These are phyloP conservation scores for Amphibalanus amphitrite DNA, from an alignment of 1,140 invertebrate genomes.

Conservation along the genomic window DNA sequence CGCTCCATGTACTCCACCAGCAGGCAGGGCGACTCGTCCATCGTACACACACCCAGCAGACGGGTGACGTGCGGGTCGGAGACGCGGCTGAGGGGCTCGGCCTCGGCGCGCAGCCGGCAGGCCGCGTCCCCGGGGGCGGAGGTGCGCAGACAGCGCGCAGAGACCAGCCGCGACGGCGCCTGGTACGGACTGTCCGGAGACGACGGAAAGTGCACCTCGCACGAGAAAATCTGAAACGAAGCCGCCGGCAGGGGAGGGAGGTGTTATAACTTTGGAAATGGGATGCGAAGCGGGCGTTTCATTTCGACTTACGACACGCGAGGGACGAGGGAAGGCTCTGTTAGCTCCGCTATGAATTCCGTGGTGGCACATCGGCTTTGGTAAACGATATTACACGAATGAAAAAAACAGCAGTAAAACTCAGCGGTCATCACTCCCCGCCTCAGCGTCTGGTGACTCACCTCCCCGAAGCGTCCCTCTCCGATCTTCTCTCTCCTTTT, in stretches of 20 bases:
- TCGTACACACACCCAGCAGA: conserved; percentile 62
- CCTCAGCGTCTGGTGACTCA: conserved; percentile 19
- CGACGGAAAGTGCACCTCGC: neutral
- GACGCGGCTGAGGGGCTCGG: conserved; percentile 1
- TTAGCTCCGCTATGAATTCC: too few relatives aligned
- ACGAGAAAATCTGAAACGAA: neutral
- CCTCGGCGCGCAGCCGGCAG: conserved; percentile 10
- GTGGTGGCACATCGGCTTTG: too few relatives aligned
- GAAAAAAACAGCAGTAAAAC: too few relatives aligned
- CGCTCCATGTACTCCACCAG: conserved; percentile 45
- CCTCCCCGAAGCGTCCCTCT: conserved; percentile 56
- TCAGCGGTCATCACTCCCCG: neutral
- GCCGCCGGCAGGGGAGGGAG: neutral
- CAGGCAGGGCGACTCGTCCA: conserved; percentile 47
- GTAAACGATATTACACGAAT: too few relatives aligned
- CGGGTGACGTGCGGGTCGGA: conserved; percentile 60
- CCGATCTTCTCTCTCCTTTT: conserved; percentile 58
- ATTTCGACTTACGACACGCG: too few relatives aligned
- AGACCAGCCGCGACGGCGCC: conserved; percentile 1
- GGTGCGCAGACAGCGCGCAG: conserved; percentile 8
- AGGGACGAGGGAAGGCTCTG: neutral
- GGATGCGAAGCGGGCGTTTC: too few relatives aligned
- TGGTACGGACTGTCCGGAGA: neutral
- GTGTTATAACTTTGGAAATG: too few relatives aligned
- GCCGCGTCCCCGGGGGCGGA: conserved; percentile 2